Base-by-base conservation (phyloP, 2,797 vertebrate genomes). In the Dendrocincla fuliginosa region DNA sequence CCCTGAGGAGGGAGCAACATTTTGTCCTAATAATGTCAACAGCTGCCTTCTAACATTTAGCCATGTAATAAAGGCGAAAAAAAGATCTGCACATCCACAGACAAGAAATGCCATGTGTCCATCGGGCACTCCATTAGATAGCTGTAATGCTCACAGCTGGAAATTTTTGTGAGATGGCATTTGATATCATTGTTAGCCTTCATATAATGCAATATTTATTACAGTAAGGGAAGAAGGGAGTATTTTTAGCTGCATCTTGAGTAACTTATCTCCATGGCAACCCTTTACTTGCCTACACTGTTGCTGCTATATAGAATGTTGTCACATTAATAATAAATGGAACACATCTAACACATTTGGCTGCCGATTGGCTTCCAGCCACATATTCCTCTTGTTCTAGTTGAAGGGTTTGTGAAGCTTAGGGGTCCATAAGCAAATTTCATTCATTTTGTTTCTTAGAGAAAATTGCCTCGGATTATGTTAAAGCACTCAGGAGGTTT, bases 201-300 rank as follows among this genome's bases (percentile, higher is more conserved):
- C 92, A 87, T 85, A 96, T 95, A 95, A 96, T 98, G 93, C 90
- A 97, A 96, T 97, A 98, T 98, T 97, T 97, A 97, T 97, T 95
- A 96, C 95, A 92, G 96, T 94, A 81, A 92, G 93, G 91, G 90
- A 96, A 91, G 96, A 94, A 91, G 84, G 69, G 88, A 94, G 89
- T 97, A 97, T 97, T 97, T 97, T 97, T 97, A 97, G 97, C 97
- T 94, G 87, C 93, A 94, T 97, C 96, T 97, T 97, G 96, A 97
- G 96, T 96, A 97, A 97, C 96, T 87, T 92, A 97, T 98, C 96
- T 96, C 97, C 97, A 97, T 98, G 96, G 97, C 92, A 98, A 98
- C 97, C 75, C 63, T 89, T 96, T 96, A 95, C 96, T 97, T 96
- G 93, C 95, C 90, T 93, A 93, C 94, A 74, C 95, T 94, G 93